Conservation (phyloP, 1,140 invertebrate species). For the Centruroides vittatus region DNA sequence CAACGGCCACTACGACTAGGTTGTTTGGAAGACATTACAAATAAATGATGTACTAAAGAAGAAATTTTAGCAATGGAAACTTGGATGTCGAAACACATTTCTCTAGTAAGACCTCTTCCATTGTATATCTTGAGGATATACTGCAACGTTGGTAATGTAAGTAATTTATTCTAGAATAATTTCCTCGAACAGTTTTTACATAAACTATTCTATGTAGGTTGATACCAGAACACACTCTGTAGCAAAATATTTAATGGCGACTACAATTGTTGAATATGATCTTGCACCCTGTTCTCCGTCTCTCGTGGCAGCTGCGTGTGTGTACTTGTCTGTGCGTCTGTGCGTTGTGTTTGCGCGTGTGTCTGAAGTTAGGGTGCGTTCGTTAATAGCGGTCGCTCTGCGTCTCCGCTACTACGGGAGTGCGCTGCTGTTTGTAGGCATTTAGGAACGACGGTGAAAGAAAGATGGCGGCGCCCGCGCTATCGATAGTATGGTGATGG, state of each 20-base stretch:
- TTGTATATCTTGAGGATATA: constrained; percentile 75
- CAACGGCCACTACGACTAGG: constrained; percentile 76
- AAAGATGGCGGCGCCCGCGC: too few relatives aligned
- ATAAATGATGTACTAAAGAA: constrained; percentile 63
- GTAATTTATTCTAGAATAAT: constrained; percentile 10
- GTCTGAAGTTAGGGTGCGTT: too few relatives aligned
- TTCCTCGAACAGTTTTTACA: too few relatives aligned
- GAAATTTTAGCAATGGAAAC: constrained; percentile 72
- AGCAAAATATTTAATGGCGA: constrained; percentile 86
- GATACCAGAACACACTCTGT: constrained; percentile 58
- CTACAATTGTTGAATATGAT: constrained; percentile 65
- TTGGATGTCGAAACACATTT: constrained; percentile 50
- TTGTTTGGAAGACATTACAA: constrained; percentile 87
- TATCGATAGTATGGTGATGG: too few relatives aligned
- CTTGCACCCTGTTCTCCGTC: constrained; percentile 69
- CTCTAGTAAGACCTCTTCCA: constrained; percentile 66
- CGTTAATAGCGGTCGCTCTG: too few relatives aligned
- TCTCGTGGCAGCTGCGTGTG: constrained; percentile 52
- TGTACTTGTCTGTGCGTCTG: constrained; percentile 52
- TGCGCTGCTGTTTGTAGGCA: too few relatives aligned
- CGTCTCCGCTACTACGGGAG: too few relatives aligned
- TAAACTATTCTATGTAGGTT: constrained; percentile 35
- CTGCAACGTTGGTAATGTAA: constrained; percentile 54
- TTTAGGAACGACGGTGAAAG: too few relatives aligned
- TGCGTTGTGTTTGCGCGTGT: too few relatives aligned